Evolutionary conservation across 23 tunicate species (phyloP).

Genomic region (Halocynthia roretzi): DNA sequence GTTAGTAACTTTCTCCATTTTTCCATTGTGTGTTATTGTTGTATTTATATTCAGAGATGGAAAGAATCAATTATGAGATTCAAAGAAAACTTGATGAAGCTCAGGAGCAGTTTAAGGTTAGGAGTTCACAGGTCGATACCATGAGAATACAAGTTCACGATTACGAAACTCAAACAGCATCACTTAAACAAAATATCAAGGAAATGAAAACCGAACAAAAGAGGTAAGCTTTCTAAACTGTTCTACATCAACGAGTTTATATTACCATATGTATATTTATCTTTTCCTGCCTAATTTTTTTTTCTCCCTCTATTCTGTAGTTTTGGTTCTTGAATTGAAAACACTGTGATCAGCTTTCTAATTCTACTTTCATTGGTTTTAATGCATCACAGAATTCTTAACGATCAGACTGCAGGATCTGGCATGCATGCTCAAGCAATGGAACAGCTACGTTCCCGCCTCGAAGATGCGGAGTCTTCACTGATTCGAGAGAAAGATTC

Average conservation of each 20-base stretch:
- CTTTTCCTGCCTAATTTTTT: background rate
- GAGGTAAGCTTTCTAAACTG: background rate
- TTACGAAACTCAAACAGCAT: conserved; percentile 24
- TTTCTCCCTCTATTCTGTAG: background rate
- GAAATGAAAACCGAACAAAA: conserved; percentile 4
- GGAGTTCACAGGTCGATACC: conserved; percentile 23
- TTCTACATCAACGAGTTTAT: no score
- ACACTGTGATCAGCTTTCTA: conserved; percentile 34
- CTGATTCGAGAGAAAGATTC: conserved; percentile 47
- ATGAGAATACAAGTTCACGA: conserved; percentile 54
- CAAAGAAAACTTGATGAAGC: conserved; percentile 44
- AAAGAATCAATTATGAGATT: conserved; percentile 18
- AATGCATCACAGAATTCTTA: conserved; percentile 24
- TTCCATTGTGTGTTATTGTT: background rate
- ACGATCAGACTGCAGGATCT: conserved; percentile 74
- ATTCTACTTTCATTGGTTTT: background rate
- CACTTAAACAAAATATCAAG: background rate
- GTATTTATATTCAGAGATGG: conserved; percentile 5
- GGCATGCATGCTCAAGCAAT: conserved; percentile 83
- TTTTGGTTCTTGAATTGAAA: conserved; percentile 20
- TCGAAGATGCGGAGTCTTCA: conserved; percentile 52
- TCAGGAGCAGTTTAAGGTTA: conserved; percentile 49
- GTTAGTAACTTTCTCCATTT: no score
- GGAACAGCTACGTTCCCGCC: conserved; percentile 54
- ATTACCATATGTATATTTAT: no score